Evolutionary conservation across 2,888 invertebrate species (phyloP), one percentile per base, ranked within the genome.

Genomic region (Euclidia mi): DNA sequence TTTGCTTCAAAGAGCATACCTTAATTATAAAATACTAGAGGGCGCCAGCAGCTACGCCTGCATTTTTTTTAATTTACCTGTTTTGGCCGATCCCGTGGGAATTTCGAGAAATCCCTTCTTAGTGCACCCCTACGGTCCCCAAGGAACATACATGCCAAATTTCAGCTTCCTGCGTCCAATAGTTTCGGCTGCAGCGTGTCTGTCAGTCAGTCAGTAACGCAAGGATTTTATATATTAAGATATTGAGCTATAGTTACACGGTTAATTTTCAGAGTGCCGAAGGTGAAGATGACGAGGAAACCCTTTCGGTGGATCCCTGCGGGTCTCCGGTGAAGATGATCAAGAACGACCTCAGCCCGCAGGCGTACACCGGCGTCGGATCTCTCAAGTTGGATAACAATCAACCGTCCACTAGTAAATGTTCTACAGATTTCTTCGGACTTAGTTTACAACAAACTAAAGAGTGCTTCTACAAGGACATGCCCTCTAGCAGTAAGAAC

Each of bases 241-340:
- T 25, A 3, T 25, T 6, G 20, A 25, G 17, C n/a, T 37, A 37
- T 17, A 37, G 17, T 10, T n/a, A 7, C 25, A 10, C 17, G 11
- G 10, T 9, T 18, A 10, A 10, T 31, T 56, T 52, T 12, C 77
- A 91, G 92, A 90, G 91, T 61, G 94, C 95, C 10, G 95, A 95
- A 78, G 94, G 93, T 12, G 96, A 96, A 71, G 96, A 96, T 55
- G 95, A 96, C 61, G 95, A 95, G 73, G 94, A 95, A 51, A 95
- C 96, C 0, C 76, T 95, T 10, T 95, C 95, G 34, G 89, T 88
- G 12, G 95, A 95, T 46, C 91, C 94, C 0, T 93, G 90, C 65
- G 85, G 78, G 71, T 90, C 91, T 0, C 89, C 92, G 42, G 89
- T 88, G 60, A 84, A 66, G 56, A 68, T 89, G 48, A 92, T 91